Evolutionary conservation across 1,140 invertebrate species (phyloP), one percentile per base, ranked within the genome.

Genomic region (Drosophila obscura): DNA sequence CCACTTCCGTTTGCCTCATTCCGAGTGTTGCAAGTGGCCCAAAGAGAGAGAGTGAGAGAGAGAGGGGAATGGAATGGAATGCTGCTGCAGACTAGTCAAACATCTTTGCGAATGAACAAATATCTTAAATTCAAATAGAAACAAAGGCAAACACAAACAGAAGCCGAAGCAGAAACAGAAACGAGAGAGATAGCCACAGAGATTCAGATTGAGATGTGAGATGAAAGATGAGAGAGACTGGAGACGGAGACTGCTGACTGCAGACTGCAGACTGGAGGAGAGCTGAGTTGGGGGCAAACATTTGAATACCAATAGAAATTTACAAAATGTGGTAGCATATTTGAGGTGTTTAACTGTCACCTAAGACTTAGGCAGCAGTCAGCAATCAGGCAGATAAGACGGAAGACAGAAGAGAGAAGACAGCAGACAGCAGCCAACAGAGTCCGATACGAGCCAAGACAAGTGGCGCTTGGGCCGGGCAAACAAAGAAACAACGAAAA

Each of bases 341-440:
- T 77, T 84, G 63, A 83, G 80, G 80, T 83, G 80, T 83, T 83
- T 84, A 80, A 83, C 80, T 83, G 80, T 83, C 80, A 83, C 80
- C 80, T 83, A 82, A 84, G 80, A 84, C 80, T 83, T 83, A 84
- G 66, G 76, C 68, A 75, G 41, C 56, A 56, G 80, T 80, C 76
- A 80, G 49, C 53, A 39, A 39, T 13, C 9, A 39, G 35, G 11
- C 35, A 13, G 35, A 13, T 4, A 5, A 9, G 31, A 11, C 31
- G 1, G 28, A 35, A 35, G 9, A 11, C 35, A 35, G 9, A 3
- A 4, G 11, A 11, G 11, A 11, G 35, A 11, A 11, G 35, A 11
- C 35, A 39, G 9, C 31, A 39, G 9, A 11, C 35, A 39, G 9
- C 35, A 39, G 35, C 4, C 11, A 8, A 13, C 11, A 39, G 35